Percentiles rank a stretch among this genome's conserved stretches.
Evolutionary conservation across 2,888 invertebrate genomes (phyloP).

Genomic region (Epistrophe eligans): DNA sequence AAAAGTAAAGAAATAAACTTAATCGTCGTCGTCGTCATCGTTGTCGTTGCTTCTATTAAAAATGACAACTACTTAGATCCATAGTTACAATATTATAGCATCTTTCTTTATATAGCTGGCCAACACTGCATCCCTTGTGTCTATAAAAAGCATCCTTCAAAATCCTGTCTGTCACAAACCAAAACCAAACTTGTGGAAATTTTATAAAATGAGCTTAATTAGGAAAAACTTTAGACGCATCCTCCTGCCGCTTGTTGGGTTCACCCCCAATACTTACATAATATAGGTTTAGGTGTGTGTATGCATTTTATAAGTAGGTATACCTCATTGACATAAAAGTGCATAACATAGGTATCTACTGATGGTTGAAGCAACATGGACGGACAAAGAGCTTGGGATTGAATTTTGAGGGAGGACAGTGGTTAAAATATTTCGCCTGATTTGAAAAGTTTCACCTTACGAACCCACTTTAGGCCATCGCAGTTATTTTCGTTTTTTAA

Average conservation of each 20-base stretch:
- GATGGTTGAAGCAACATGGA: neutral
- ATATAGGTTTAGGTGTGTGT: neutral
- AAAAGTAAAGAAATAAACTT: neutral
- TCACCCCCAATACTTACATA: neutral
- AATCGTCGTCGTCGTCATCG: neutral
- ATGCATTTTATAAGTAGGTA: slow-evolving; percentile 32
- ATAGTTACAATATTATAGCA: neutral
- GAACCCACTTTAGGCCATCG: neutral
- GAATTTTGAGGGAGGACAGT: slow-evolving; percentile 12
- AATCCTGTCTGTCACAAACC: slow-evolving; percentile 13
- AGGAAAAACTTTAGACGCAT: slow-evolving; percentile 48
- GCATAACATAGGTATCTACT: neutral
- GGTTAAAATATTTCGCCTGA: slow-evolving; percentile 56
- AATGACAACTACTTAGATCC: slow-evolving; percentile 39
- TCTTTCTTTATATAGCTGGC: neutral
- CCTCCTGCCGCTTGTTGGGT: neutral
- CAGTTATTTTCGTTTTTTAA: neutral
- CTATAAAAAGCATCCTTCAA: slow-evolving; percentile 6
- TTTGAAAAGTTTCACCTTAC: slow-evolving; percentile 58
- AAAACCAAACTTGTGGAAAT: slow-evolving; percentile 53
- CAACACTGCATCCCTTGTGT: neutral
- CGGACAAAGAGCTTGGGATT: slow-evolving; percentile 6
- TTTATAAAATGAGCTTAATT: slow-evolving; percentile 58
- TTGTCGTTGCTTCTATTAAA: slow-evolving; percentile 21
- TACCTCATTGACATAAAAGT: slow-evolving; percentile 53